Evolutionary conservation across 2,797 vertebrate genomes (phyloP), one percentile per base, ranked within the genome.

Genomic region (Etheostoma nigrum): DNA sequence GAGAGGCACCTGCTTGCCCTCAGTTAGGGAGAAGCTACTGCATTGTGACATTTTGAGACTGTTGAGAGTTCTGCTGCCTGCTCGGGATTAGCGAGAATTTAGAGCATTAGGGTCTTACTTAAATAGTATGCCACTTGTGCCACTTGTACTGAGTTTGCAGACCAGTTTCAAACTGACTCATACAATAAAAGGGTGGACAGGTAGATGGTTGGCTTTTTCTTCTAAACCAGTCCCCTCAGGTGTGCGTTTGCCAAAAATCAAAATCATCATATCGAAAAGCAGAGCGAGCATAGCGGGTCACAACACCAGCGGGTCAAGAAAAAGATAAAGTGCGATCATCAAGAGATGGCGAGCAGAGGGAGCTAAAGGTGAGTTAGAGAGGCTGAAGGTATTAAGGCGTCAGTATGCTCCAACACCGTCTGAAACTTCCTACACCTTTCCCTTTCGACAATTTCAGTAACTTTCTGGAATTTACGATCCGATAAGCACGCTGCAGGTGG

Each of bases 1-100:
- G 94, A 94, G 91, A 91, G 89, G 91, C 91, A 94, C 91, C 91
- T 94, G 91, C 91, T 83, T 82, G 91, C 83, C 91, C 91, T 92
- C 91, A 66, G 88, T 91, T 85, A 88, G 86, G 86, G 79, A 92
- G 89, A 89, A 91, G 89, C 93, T 90, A 85, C 92, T 81, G 91
- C 90, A 88, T 92, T 92, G 91, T 92, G 92, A 93, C 92, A 91
- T 92, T 92, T 88, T 73, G 78, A 88, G 90, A 89, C 90, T 83
- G 91, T 70, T 45, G 89, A 91, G 89, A 90, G 86, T 90, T 90
- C 71, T 76, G 76, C 87, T 75, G 85, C 65, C 86, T 91, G 86
- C 90, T 84, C 78, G 61, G 89, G 89, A 91, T 91, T 92, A 89
- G 86, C 6, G 73, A 69, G 85, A 84, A 90, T 92, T 90, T 91